These are phyloP conservation scores for Orientallactaga sibirica DNA, from an alignment of 2,797 vertebrate genomes.

Conservation along the genomic window DNA sequence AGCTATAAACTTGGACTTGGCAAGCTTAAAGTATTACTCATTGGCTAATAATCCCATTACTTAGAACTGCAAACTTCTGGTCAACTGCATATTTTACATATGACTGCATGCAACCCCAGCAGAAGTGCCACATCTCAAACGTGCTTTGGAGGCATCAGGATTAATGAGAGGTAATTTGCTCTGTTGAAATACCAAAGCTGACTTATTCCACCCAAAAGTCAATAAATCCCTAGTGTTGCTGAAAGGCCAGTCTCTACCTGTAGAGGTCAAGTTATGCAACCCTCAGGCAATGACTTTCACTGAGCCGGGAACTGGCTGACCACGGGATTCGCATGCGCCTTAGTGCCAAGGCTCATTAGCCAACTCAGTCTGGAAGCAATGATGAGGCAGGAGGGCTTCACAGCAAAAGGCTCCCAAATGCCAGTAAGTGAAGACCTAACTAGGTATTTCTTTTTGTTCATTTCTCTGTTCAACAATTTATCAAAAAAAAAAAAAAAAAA, in stretches of 20 bases:
- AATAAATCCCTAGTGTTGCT: conserved; percentile 1
- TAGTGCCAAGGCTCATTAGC: background rate
- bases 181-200: conserved; percentile 25
- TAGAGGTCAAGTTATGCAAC: background rate
- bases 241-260: conserved; percentile 14
- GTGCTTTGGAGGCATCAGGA: conserved; percentile 56
- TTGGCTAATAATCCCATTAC: conserved; percentile 79
- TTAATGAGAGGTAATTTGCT: conserved; percentile 59
- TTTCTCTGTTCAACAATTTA: no score
- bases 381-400: no score
- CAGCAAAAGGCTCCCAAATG: no score
- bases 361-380: background rate
- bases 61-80: conserved; percentile 76
- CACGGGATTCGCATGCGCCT: background rate
- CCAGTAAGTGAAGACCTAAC: no score
- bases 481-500: no score
- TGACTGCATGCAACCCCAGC: conserved; percentile 61
- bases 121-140: conserved; percentile 47
- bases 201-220: background rate
- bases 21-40: conserved; percentile 78
- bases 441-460: no score
- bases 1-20: conserved; percentile 77
- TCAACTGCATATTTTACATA: conserved; percentile 78
- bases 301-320: background rate
- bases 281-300: background rate